These are phyloP conservation scores for Nematolebias whitei DNA, from an alignment of 2,113 vertebrate genomes.

Conservation along the genomic window DNA sequence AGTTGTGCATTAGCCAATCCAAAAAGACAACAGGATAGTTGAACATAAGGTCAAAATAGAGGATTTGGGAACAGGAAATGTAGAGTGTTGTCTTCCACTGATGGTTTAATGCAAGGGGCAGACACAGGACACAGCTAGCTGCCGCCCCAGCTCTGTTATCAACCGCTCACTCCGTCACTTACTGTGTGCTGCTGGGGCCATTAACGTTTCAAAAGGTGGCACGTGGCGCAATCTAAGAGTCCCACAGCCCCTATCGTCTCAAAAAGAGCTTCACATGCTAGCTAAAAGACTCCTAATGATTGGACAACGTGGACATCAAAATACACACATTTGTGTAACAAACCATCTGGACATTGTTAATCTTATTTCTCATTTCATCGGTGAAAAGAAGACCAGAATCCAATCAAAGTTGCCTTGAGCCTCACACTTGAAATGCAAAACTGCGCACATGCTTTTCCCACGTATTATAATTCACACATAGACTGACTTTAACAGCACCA, in stretches of 20 bases:
- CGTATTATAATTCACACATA: constrained; percentile 58
- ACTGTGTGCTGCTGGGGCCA: constrained; percentile 49
- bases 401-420: constrained; percentile 42
- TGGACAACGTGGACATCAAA: neutral
- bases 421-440: constrained; percentile 42
- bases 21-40: constrained; percentile 37
- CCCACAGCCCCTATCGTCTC: constrained; percentile 25
- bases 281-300: constrained; percentile 21
- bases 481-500: constrained; percentile 53
- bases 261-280: constrained; percentile 9
- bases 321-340: constrained; percentile 3
- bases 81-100: constrained; percentile 65
- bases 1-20: constrained; percentile 11
- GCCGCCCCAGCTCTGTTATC: constrained; percentile 50
- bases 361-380: constrained; percentile 1
- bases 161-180: constrained; percentile 49
- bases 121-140: constrained; percentile 53
- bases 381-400: constrained; percentile 9
- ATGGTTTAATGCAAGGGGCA: constrained; percentile 56
- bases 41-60: constrained; percentile 53
- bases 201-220: constrained; percentile 54
- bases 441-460: constrained; percentile 32
- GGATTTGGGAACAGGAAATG: constrained; percentile 50
- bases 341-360: neutral
- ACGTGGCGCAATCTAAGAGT: constrained; percentile 34